Percentiles rank a stretch among this genome's conserved stretches.
These are phyloP conservation scores for Eulemur albifrons DNA, from an alignment of 2,797 vertebrate species.

Conservation along the genomic window DNA sequence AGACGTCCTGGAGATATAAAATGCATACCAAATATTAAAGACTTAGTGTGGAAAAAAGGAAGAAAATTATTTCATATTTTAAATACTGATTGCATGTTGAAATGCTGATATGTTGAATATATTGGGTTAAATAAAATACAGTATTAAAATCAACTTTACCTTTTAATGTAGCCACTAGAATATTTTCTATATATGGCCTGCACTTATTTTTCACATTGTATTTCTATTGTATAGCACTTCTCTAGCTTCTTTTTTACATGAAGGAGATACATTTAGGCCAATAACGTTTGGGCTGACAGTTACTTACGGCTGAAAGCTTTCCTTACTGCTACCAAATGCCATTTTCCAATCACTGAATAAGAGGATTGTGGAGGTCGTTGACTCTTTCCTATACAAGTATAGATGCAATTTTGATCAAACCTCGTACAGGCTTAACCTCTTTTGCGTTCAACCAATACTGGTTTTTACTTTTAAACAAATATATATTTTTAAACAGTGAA, in stretches of 20 bases:
- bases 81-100: not conserved
- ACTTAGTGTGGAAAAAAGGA: not conserved
- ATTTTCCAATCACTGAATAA: not conserved
- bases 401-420: not conserved
- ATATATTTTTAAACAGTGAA: not conserved
- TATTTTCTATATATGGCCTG: not conserved
- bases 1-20: not conserved
- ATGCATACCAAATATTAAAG: not conserved
- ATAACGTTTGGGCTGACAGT: not conserved
- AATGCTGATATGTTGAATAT: not conserved
- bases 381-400: not conserved
- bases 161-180: not conserved
- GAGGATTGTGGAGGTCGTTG: not conserved
- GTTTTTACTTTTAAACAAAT: constrained; percentile 13
- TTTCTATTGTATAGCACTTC: not conserved
- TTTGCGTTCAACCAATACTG: not conserved
- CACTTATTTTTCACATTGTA: not conserved
- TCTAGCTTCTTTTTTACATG: not conserved
- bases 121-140: not conserved
- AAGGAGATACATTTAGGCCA: not conserved
- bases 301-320: not conserved
- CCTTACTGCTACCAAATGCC: not conserved
- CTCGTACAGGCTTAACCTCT: not conserved
- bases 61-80: not conserved
- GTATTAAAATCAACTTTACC: not conserved